Evolutionary conservation across 2,113 vertebrate genomes (phyloP).

Genomic region (Notarius lentiginosus): DNA sequence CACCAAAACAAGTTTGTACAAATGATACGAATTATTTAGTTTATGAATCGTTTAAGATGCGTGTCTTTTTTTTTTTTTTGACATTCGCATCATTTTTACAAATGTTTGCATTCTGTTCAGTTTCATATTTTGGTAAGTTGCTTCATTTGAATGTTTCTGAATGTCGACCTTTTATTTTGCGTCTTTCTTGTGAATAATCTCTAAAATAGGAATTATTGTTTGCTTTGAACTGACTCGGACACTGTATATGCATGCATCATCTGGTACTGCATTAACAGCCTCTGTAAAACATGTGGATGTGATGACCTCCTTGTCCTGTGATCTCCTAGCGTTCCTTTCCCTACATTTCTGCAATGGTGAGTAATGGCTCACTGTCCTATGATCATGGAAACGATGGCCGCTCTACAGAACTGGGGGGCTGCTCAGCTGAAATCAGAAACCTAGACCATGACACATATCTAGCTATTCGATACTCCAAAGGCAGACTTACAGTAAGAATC

Average conservation of each 20-base stretch:
- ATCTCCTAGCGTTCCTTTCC: conserved; percentile 86
- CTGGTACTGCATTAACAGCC: not conserved
- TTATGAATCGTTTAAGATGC: not conserved
- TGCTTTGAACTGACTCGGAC: not conserved
- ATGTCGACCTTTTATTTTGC: not conserved
- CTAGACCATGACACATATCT: conserved; percentile 92
- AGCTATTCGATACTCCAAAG: conserved; percentile 93
- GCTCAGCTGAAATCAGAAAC: conserved; percentile 90
- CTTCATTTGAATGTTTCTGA: not conserved
- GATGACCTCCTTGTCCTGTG: not conserved
- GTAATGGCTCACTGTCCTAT: conserved; percentile 90
- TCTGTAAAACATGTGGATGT: not conserved
- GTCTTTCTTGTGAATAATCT: not conserved
- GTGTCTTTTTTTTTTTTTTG: not conserved
- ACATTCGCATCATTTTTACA: conserved; percentile 10
- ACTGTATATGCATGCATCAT: conserved; percentile 2
- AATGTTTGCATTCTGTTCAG: not conserved
- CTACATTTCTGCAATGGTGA: conserved; percentile 95
- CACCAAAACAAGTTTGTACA: conserved; percentile 6
- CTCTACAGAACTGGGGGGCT: conserved; percentile 87
- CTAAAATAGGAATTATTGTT: not conserved
- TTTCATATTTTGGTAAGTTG: not conserved
- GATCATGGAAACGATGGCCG: conserved; percentile 95
- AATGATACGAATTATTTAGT: conserved; percentile 9
- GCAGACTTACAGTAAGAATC: conserved; percentile 87